Percentiles rank a stretch among this genome's conserved stretches.
These are phyloP conservation scores for Astropecten irregularis DNA, from an alignment of 53 echinoderm and acorn worm species.

Conservation along the genomic window DNA sequence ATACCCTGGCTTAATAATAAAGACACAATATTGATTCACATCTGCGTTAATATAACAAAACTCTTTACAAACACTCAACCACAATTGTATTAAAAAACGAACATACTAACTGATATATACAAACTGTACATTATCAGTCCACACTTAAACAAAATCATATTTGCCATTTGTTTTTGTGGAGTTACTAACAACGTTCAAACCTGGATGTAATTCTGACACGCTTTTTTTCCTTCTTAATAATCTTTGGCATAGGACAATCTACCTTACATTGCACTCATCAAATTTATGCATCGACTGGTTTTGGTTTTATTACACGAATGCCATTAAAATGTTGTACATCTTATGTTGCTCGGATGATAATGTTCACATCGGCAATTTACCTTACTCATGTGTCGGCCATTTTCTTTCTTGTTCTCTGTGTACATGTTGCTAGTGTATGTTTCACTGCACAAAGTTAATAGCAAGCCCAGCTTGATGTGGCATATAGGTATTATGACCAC, in stretches of 20 bases:
- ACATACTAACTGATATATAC: background rate
- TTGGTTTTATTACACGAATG: background rate
- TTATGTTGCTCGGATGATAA: no score
- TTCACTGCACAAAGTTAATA: no score
- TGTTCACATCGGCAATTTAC: no score
- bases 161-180: background rate
- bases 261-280: constrained; percentile 22
- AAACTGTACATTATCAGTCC: constrained; percentile 7
- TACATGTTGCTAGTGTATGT: no score
- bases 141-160: background rate
- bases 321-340: background rate
- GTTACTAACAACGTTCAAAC: background rate
- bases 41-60: background rate
- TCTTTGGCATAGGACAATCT: constrained; percentile 32
- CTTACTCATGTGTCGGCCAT: no score
- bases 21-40: background rate
- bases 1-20: no score
- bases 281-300: background rate
- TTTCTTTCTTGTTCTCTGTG: no score
- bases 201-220: constrained; percentile 3
- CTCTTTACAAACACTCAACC: background rate
- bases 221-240: background rate
- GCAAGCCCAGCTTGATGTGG: no score
- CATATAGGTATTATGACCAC: no score
- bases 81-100: background rate